Base-by-base conservation (phyloP, 2,888 invertebrate genomes). In the Drosophila bunnanda region DNA sequence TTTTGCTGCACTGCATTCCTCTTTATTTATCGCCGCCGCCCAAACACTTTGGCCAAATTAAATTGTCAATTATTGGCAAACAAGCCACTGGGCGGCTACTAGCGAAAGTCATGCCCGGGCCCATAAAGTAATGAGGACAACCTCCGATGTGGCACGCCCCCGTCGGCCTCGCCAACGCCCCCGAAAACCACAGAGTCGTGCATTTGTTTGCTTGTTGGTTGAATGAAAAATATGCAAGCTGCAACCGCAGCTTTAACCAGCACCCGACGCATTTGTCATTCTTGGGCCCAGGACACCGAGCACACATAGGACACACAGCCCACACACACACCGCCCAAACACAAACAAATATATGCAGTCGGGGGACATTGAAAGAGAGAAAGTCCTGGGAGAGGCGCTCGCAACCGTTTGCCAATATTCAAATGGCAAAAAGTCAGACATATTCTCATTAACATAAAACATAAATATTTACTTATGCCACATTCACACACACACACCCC, bases 401-500 rank as follows among this genome's bases (percentile, higher is more conserved):
- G 55, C 65, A 56, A 62, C 76, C 84, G 77, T 80, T 82, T 87
- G 85, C 88, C 86, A 86, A 86, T 90, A 88, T 85, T 89, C 89
- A 89, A 90, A 90, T 84, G 86, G 78, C 90, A 90, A 89, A 90
- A 90, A 90, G 90, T 90, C 90, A 90, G 89, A 84, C 80, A 83
- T 77, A 86, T 89, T 84, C 90, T 90, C 90, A 90, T 90, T 90
- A 90, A 89, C 90, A 90, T 90, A 90, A 90, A 90, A 89, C 90
- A 90, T 88, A 90, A 90, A 90, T 90, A 86, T 89, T 86, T 89
- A 86, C 89, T 88, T 89, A 89, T 84, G 87, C 79, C 76, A 72
- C 60, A 74, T 56, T 59, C 64, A 53, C 76, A 70, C 41, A 65
- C 78, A 69, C 54, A 69, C 73, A 70, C 68, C 43, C 59, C 53